Conservation (phyloP, 2,888 invertebrate species). For the Eupithecia vulgata region DNA sequence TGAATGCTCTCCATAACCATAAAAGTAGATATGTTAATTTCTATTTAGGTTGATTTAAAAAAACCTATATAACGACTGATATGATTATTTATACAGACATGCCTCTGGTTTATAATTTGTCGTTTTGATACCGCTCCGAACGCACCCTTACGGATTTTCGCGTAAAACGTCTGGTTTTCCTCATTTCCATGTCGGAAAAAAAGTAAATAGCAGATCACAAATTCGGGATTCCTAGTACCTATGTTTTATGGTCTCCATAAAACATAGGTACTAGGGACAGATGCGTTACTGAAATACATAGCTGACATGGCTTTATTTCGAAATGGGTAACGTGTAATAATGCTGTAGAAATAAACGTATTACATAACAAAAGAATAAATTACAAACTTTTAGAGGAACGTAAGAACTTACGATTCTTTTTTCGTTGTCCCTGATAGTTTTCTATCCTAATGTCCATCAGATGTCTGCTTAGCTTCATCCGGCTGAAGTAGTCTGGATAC, state of each 20-base stretch:
- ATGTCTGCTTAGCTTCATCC: not conserved
- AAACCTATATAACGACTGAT: too few relatives aligned
- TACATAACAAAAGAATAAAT: too few relatives aligned
- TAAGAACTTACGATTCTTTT: constrained; percentile 1
- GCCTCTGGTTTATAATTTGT: not conserved
- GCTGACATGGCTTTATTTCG: not conserved
- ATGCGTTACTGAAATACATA: not conserved
- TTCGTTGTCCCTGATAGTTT: not conserved
- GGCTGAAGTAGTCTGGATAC: constrained; percentile 1
- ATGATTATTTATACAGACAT: too few relatives aligned
- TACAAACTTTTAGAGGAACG: not conserved
- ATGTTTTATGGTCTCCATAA: too few relatives aligned
- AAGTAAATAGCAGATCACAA: not conserved
- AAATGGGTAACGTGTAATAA: not conserved
- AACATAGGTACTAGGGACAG: not conserved
- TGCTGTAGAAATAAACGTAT: not conserved
- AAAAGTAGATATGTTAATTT: too few relatives aligned
- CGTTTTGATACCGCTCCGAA: too few relatives aligned
- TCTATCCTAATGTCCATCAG: not conserved
- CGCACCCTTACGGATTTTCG: too few relatives aligned
- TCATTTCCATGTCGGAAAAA: not conserved
- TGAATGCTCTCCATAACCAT: too few relatives aligned
- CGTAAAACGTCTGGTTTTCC: not conserved
- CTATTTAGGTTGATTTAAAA: too few relatives aligned
- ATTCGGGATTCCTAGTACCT: too few relatives aligned